Base-by-base conservation (phyloP, 1,140 invertebrate genomes). In the Aricia agestis region DNA sequence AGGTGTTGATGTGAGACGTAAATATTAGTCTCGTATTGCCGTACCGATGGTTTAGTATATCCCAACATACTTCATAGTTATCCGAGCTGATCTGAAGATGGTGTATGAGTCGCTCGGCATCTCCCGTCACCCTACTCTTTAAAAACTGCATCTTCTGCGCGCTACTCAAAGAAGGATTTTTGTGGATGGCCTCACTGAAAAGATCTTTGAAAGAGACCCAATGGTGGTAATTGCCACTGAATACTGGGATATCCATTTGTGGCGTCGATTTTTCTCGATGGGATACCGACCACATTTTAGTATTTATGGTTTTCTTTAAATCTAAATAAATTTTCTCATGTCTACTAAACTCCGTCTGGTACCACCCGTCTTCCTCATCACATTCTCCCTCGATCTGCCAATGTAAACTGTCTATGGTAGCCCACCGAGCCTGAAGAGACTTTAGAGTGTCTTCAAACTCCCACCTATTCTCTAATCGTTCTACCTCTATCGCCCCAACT, bases 381-480 rank as follows among this genome's bases (percentile, higher is more conserved):
- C 18, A 25, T 41, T 79, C 75, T 25, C 41, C 58, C 19, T 75
- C 73, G 15, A 79, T 25, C 52, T 75, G 73, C 73, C 73, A 77
- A 72, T 77, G 75, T n/a, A 77, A 41, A 13, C 19, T 45, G 57
- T 79, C 75, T 1, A 76, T 67, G n/a, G 72, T 41, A 17, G 15
- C 19, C 77, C 77, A 78, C 19, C 75, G 68, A 42, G 69, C 18
- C 67, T 74, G 71, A 25, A 80, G 57, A 59, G 71, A 68, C 10
- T 73, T 75, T 10, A 78, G 63, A 11, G 67, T 32, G 57, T 78
- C 76, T 70, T 80, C 76, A 61, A 76, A 76, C 32, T 76, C 77
- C 77, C 77, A 79, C 18, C 70, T 75, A 45, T 75, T 68, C 9
- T 69, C 63, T 32, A 79, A 19, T 1, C 17, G 13, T 11, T 72